phyloP scores from a whole-genome alignment of 2,797 vertebrate species.

The Catostomus latipinnis region DNA sequence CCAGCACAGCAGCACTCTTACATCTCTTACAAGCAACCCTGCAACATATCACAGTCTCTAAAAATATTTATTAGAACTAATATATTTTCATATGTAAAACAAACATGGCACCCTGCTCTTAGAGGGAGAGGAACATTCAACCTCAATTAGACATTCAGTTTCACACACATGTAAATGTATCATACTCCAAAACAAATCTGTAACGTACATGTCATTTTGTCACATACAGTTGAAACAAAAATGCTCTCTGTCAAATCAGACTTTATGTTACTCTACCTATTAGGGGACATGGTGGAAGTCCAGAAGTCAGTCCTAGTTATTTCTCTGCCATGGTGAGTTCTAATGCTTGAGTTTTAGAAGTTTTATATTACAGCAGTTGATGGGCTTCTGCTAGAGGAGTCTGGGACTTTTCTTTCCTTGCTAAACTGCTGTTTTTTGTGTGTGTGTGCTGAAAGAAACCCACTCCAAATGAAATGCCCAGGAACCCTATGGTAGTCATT shows the following conservation, averaged over 20 bases:
- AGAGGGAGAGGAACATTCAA: constrained; percentile 60
- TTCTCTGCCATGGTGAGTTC: background rate
- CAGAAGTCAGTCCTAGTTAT: too few species aligned
- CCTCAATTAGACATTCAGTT: constrained; percentile 60
- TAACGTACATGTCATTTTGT: constrained; percentile 40
- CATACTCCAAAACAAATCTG: constrained; percentile 48
- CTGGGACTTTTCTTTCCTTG: background rate
- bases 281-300: too few species aligned
- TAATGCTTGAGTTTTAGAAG: background rate
- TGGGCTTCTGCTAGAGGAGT: background rate
- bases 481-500: constrained; percentile 65
- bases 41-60: constrained; percentile 51
- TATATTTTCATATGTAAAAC: constrained; percentile 69
- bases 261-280: too few species aligned
- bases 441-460: constrained; percentile 72
- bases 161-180: constrained; percentile 51
- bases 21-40: constrained; percentile 48
- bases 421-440: constrained; percentile 53
- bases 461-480: constrained; percentile 77
- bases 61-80: constrained; percentile 63
- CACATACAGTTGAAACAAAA: constrained; percentile 1
- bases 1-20: constrained; percentile 7
- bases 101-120: constrained; percentile 53
- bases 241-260: background rate
- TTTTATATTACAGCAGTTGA: background rate